Base-by-base conservation (phyloP, 1,140 invertebrate genomes). In the Octopus sinensis region DNA sequence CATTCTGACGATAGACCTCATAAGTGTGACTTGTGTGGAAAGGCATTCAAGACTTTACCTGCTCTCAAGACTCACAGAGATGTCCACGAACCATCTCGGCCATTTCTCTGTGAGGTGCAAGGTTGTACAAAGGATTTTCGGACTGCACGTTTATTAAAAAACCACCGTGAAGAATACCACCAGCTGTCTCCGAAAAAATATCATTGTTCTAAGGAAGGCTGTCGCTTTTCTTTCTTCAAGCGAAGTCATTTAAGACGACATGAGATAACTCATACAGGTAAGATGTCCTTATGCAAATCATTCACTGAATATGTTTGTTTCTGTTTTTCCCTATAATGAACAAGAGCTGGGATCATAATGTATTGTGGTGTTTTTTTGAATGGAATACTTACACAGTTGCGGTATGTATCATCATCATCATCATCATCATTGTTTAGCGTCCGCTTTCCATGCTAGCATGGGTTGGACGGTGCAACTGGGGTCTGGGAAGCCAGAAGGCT, bases 1-100 rank as follows among this genome's bases (percentile, higher is more conserved):
- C 91, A 92, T 80, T 90, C 88, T 30, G 88, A 88, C 54, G 90
- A 90, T n/a, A 88, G 90, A 82, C 90, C 90, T 7, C 91, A 89
- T 83, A 85, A 86, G 43, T 92, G 91, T 82, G 80, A 81, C 53
- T 85, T 87, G n/a, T 92, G 91, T 84, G 86, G 86, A 56, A 92
- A 92, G 85, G 86, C 88, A 9, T 92, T 92, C 86, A 91, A 86
- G 84, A 84, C 87, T 53, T 75, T 80, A 78, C 81, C 82, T 54
- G 84, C 84, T 62, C 83, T 88, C 78, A 83, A 83, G 62, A 84
- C 84, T 43, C 88, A 88, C 77, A 75, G 82, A 54, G 83, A 84
- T 4, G 84, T 85, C 54, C 88, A 88, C 78, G 82, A 84, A 54
- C 77, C 84, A n/a, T 76, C 82, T 13, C 83, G 84, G 53, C 85